Percentiles rank a stretch among this genome's conserved stretches.
phyloP scores from a whole-genome alignment of 2,888 invertebrate species.

The Amphipyra berbera region DNA sequence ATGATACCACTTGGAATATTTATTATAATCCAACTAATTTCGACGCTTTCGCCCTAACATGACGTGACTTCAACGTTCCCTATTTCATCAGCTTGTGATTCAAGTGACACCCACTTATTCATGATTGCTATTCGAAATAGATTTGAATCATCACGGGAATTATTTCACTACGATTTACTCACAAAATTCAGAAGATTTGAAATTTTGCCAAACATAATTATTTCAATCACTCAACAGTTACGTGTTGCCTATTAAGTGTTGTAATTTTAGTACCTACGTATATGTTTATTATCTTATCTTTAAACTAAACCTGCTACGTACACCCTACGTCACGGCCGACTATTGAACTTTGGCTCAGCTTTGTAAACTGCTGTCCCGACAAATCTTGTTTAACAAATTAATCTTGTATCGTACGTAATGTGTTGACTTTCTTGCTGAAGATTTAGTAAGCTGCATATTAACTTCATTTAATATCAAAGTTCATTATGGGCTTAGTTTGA shows the following conservation, averaged over 20 bases:
- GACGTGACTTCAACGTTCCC: constrained; percentile 9
- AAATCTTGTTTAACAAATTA: constrained; percentile 60
- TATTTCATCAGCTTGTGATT: constrained; percentile 1
- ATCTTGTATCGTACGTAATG: constrained; percentile 60
- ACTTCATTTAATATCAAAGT: constrained; percentile 33
- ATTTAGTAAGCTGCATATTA: constrained; percentile 22
- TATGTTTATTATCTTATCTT: constrained; percentile 57
- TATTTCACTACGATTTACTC: constrained; percentile 15
- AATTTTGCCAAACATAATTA: constrained; percentile 28
- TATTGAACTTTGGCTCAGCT: constrained; percentile 68
- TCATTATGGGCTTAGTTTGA: constrained; percentile 20
- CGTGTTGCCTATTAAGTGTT: constrained; percentile 6
- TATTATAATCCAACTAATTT: constrained; percentile 7
- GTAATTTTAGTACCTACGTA: constrained; percentile 21
- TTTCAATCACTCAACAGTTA: constrained; percentile 17
- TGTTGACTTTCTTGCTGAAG: constrained; percentile 37
- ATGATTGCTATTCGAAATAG: constrained; percentile 25
- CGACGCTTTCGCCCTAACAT: not conserved
- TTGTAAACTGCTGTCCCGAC: constrained; percentile 57
- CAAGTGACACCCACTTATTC: constrained; percentile 15
- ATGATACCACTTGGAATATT: not conserved
- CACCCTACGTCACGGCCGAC: constrained; percentile 63
- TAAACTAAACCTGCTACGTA: constrained; percentile 57
- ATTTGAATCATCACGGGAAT: constrained; percentile 22
- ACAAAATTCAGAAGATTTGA: constrained; percentile 11